phyloP scores from a whole-genome alignment of 2,888 invertebrate genomes.

The Erebia aethiops region DNA sequence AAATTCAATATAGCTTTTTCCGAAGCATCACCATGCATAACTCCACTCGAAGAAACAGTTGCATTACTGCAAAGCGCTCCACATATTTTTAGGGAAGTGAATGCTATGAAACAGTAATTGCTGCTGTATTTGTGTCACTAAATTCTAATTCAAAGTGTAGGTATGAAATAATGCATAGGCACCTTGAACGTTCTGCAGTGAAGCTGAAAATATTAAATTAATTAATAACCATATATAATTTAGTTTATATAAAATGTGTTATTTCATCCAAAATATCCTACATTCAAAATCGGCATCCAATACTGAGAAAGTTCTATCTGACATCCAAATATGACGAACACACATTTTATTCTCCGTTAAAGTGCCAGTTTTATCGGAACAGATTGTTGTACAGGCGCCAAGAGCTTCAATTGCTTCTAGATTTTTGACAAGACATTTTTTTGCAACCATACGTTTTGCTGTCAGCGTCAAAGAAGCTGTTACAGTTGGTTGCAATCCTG shows the following conservation, averaged over 20 bases:
- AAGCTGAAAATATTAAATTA: slow-evolving; percentile 51
- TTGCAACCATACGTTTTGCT: slow-evolving; percentile 98
- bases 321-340: slow-evolving; percentile 98
- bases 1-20: slow-evolving; percentile 94
- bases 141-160: neutral
- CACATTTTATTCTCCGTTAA: slow-evolving; percentile 99
- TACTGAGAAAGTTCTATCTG: slow-evolving; percentile 93
- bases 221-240: neutral
- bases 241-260: neutral
- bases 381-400: slow-evolving; percentile 98
- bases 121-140: neutral
- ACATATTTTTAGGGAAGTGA: slow-evolving; percentile 92
- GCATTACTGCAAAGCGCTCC: slow-evolving; percentile 98
- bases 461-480: slow-evolving; percentile 99
- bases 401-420: slow-evolving; percentile 99
- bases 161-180: slow-evolving; percentile 18
- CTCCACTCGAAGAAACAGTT: slow-evolving; percentile 91
- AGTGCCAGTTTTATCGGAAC: slow-evolving; percentile 99
- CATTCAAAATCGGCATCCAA: slow-evolving; percentile 83
- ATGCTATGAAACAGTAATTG: slow-evolving; percentile 74
- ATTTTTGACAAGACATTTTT: slow-evolving; percentile 99
- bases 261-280: slow-evolving; percentile 35
- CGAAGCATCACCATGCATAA: slow-evolving; percentile 93
- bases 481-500: slow-evolving; percentile 96
- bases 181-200: slow-evolving; percentile 56